Conservation (phyloP, 2,888 invertebrate species). For the Himalopsyche japonica region DNA sequence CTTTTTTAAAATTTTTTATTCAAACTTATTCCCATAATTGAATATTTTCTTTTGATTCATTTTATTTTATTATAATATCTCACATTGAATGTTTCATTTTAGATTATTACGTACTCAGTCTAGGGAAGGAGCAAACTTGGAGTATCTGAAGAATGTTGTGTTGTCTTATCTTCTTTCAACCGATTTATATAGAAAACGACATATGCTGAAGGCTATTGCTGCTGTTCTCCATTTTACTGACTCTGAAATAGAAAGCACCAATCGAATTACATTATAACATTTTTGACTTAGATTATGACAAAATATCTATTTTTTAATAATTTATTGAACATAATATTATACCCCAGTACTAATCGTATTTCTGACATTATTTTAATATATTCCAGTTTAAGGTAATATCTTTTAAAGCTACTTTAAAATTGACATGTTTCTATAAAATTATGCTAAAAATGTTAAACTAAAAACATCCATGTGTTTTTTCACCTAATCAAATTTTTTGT, state of each 20-base stretch:
- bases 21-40: too few species aligned
- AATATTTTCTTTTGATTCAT: too few species aligned
- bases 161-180: conserved; percentile 76
- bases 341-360: background rate
- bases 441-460: too few species aligned
- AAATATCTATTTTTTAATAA: too few species aligned
- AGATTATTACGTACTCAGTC: conserved; percentile 75
- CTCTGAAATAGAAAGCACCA: conserved; percentile 63
- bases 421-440: too few species aligned
- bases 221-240: conserved; percentile 81
- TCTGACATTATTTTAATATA: background rate
- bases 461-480: too few species aligned
- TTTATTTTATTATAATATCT: background rate
- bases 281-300: too few species aligned
- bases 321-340: too few species aligned
- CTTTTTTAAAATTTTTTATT: too few species aligned
- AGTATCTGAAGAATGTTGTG: conserved; percentile 89
- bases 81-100: conserved; percentile 37
- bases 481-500: too few species aligned
- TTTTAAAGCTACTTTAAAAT: background rate
- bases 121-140: conserved; percentile 83
- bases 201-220: conserved; percentile 89
- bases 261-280: conserved; percentile 13
- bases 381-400: background rate
- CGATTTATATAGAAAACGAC: conserved; percentile 69